A percentile compares a stretch with the other conserved stretches of the same genome.
These are phyloP conservation scores for Drosophila nr. fundita DNA, from an alignment of 2,888 invertebrate species.

Conservation along the genomic window DNA sequence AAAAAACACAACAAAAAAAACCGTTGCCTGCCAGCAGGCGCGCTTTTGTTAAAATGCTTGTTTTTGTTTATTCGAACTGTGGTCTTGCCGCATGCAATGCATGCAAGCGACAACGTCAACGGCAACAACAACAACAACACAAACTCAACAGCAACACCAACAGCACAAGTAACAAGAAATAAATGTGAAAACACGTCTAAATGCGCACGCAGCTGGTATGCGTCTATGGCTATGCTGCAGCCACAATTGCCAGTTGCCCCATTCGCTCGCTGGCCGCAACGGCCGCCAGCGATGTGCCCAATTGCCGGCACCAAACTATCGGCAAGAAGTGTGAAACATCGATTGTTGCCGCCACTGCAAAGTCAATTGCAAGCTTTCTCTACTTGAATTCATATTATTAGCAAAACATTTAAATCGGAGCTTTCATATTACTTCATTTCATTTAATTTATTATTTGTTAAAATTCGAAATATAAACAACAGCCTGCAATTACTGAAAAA, in stretches of 20 bases:
- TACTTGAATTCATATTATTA: neutral
- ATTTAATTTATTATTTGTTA: neutral
- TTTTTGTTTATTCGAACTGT: conserved; percentile 41
- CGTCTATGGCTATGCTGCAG: conserved; percentile 59
- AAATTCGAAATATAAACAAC: neutral
- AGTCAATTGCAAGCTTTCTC: neutral
- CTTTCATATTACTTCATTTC: neutral
- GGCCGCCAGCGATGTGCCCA: conserved; percentile 32
- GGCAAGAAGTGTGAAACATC: conserved; percentile 5
- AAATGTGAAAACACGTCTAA: conserved; percentile 58
- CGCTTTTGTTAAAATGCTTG: conserved; percentile 17
- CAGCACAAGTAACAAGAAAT: neutral
- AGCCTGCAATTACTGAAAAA: neutral
- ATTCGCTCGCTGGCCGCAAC: conserved; percentile 35
- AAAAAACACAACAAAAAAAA: conserved; percentile 17
- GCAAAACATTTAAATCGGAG: neutral
- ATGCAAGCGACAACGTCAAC: conserved; percentile 6
- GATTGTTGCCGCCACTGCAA: conserved; percentile 3
- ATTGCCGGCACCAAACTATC: conserved; percentile 32
- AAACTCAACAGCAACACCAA: conserved; percentile 23
- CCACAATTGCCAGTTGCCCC: conserved; percentile 31
- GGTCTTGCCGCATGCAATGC: conserved; percentile 41
- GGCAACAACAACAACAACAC: conserved; percentile 13
- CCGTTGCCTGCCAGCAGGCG: conserved; percentile 44
- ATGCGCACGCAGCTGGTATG: conserved; percentile 70